Percentiles rank a stretch among this genome's conserved stretches.
Conservation (phyloP, 2,113 vertebrate genomes). For the Boulengeromyrus knoepffleri region DNA sequence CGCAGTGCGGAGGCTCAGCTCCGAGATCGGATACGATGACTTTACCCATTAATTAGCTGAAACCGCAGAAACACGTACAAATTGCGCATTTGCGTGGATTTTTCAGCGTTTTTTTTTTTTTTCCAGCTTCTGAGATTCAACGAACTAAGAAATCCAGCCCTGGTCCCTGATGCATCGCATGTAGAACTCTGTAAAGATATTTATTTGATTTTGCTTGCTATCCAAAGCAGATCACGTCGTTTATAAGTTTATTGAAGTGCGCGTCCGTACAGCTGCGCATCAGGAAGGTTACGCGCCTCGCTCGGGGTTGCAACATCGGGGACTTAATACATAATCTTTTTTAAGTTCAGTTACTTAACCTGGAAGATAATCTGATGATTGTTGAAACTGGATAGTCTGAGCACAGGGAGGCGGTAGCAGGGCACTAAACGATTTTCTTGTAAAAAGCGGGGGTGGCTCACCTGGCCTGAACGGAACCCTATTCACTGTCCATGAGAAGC, state of each 20-base stretch:
- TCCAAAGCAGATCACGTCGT: not conserved
- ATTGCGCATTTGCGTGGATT: not conserved
- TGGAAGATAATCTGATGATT: not conserved
- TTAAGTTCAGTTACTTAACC: not conserved
- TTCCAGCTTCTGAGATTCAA: not conserved
- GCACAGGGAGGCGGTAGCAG: not conserved
- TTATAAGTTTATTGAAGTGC: not conserved
- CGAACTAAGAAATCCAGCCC: not conserved
- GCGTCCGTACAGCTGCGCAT: not conserved
- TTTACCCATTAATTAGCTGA: not conserved
- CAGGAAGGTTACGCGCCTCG: not conserved
- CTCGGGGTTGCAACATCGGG: not conserved
- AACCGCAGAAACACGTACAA: not conserved
- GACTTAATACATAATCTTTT: not conserved
- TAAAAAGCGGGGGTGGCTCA: not conserved
- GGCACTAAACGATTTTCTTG: not conserved
- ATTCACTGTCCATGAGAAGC: not conserved
- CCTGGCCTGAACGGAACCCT: not conserved
- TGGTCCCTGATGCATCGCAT: not conserved
- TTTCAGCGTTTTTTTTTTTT: not conserved
- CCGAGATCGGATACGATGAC: not conserved
- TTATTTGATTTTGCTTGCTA: not conserved
- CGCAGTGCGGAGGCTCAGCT: not conserved
- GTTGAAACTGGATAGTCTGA: not conserved
- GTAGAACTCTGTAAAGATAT: not conserved